Base-by-base conservation (phyloP, 2,888 invertebrate species). In the Auanema freiburgensis region DNA sequence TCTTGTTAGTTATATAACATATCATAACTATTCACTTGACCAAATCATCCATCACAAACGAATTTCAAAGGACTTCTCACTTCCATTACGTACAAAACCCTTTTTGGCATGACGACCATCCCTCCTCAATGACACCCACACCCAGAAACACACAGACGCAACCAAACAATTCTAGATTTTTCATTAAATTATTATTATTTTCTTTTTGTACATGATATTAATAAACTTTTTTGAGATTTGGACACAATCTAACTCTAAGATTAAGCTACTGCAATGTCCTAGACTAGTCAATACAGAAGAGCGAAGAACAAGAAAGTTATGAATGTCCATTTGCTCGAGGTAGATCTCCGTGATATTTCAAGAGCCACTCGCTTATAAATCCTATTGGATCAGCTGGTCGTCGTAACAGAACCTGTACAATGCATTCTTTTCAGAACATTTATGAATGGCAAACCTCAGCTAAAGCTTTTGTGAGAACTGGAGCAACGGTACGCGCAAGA, bases 311-410 rank as follows among this genome's bases (percentile, higher is more conserved):
- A 3, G 46, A 18, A 2, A 24, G 21, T 24, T 33, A 33, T 33
- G 33, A 33, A n/a, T n/a, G 40, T 16, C 16, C 25, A 23, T 25
- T 18, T 11, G 33, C 33, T 33, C 64, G 52, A 40, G 73, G 73
- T n/a, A 67, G 16, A 52, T 79, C 81, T 21, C 66, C 67, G 63
- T 76, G 71, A 61, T 85, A 84, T 57, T 83, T 84, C 65, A 82
- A 79, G 21, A 86, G 79, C 85, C 84, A 86, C n/a, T 84, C 80
- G 23, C 84, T 84, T 25, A 86, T 80, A 69, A 84, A 86, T 57
- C 84, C 84, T 18, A 86, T 84, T 1, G 86, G 85, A 63, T 86
- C 85, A 64, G 83, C 83, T 0, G 86, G 86, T 44, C 85, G 79
- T n/a, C 79, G 77, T 23, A 84, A 82, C 3, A 84, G 81, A 14